These are phyloP conservation scores for Cottoperca gobio DNA, from an alignment of 2,797 vertebrate species.

Conservation along the genomic window DNA sequence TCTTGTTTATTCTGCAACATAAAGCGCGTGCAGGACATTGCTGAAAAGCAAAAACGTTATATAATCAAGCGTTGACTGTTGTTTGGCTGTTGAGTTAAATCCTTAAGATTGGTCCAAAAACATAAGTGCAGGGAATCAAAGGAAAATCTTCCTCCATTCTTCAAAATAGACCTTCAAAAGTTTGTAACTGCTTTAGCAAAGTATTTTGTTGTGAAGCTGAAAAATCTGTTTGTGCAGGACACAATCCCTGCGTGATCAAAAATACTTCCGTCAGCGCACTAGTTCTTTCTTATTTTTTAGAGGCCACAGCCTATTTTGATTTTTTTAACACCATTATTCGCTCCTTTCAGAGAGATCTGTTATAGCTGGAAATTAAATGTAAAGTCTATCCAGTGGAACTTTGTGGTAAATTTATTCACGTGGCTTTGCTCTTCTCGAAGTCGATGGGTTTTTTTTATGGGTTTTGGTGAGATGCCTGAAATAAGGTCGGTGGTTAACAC, in stretches of 20 bases:
- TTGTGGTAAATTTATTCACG: conserved; percentile 30
- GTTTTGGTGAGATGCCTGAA: too few relatives aligned
- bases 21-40: background rate
- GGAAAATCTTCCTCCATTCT: background rate
- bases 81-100: background rate
- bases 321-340: background rate
- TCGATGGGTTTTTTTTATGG: too few relatives aligned
- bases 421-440: too few relatives aligned
- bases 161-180: too few relatives aligned
- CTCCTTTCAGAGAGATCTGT: background rate
- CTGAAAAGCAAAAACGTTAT: background rate
- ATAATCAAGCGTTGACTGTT: too few relatives aligned
- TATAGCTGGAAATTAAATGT: conserved; percentile 8
- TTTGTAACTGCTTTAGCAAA: background rate
- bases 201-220: conserved; percentile 2
- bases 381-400: background rate
- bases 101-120: background rate
- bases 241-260: background rate
- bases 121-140: background rate
- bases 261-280: background rate
- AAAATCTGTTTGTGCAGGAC: background rate
- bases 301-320: conserved; percentile 8
- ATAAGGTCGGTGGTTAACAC: too few relatives aligned
- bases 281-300: background rate
- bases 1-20: background rate